Conservation (phyloP, 2,113 vertebrate genomes). For the Triplophysa tibetana region DNA sequence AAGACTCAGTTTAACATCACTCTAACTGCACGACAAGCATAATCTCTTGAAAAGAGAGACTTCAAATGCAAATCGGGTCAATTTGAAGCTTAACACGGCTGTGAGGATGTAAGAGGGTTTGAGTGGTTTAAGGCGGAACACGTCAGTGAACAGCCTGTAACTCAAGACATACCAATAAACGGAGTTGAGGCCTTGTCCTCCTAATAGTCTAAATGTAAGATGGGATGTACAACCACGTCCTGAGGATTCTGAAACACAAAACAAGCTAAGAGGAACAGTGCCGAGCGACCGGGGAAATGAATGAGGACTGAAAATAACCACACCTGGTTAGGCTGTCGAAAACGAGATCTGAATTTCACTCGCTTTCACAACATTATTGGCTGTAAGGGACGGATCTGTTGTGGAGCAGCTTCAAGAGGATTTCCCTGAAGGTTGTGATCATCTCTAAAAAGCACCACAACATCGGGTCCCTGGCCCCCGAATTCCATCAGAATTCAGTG, state of each 20-base stretch:
- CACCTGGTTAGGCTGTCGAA: constrained; percentile 15
- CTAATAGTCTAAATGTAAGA: constrained; percentile 10
- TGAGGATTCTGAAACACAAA: neutral
- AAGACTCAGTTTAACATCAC: neutral
- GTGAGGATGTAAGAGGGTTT: constrained; percentile 9
- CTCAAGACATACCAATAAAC: neutral
- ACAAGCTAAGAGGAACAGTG: constrained; percentile 39
- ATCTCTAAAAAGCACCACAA: constrained; percentile 61
- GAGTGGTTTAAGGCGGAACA: constrained; percentile 23
- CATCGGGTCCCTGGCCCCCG: constrained; percentile 63
- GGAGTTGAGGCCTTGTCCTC: neutral
- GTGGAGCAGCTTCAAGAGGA: constrained; percentile 55
- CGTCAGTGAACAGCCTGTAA: neutral
- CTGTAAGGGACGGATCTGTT: constrained; percentile 45
- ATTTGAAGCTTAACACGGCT: constrained; percentile 4
- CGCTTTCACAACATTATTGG: constrained; percentile 41
- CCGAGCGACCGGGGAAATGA: constrained; percentile 17
- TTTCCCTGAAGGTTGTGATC: constrained; percentile 55
- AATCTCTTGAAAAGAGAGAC: constrained; percentile 1
- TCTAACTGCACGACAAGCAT: constrained; percentile 12
- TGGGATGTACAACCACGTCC: neutral
- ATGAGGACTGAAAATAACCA: constrained; percentile 31
- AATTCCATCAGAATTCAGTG: constrained; percentile 64
- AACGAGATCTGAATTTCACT: constrained; percentile 12
- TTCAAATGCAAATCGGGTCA: constrained; percentile 23